These are phyloP conservation scores for Synanthedon vespiformis DNA, from an alignment of 2,888 invertebrate genomes.

Conservation along the genomic window DNA sequence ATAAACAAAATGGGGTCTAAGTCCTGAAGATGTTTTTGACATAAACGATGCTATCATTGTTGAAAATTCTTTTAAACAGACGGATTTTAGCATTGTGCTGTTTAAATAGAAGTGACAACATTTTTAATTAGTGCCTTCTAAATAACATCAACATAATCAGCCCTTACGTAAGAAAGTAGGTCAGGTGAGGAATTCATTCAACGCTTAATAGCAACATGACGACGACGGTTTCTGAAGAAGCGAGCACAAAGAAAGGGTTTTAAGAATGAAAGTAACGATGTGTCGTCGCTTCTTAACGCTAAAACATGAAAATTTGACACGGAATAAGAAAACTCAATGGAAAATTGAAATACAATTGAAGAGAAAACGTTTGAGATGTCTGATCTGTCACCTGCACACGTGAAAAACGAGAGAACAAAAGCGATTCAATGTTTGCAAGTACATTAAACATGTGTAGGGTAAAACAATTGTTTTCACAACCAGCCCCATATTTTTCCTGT, in stretches of 20 bases:
- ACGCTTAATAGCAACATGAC: not conserved
- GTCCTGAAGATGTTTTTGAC: no score
- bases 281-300: not conserved
- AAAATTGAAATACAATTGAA: not conserved
- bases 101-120: conserved; percentile 1
- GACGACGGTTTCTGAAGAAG: not conserved
- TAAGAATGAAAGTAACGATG: not conserved
- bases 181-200: not conserved
- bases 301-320: not conserved
- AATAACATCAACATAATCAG: not conserved
- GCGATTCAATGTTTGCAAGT: not conserved
- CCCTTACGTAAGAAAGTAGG: not conserved
- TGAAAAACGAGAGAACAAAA: not conserved
- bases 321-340: not conserved
- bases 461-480: conserved; percentile 25
- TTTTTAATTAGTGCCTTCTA: not conserved
- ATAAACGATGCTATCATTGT: no score
- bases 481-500: conserved; percentile 22
- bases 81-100: not conserved
- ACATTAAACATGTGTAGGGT: conserved; percentile 15
- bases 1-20: no score
- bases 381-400: not conserved
- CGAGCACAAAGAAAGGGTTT: not conserved
- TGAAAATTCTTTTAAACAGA: not conserved
- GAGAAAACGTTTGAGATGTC: not conserved